Base-by-base conservation (phyloP, 2,797 vertebrate genomes). In the Numenius phaeopus region DNA sequence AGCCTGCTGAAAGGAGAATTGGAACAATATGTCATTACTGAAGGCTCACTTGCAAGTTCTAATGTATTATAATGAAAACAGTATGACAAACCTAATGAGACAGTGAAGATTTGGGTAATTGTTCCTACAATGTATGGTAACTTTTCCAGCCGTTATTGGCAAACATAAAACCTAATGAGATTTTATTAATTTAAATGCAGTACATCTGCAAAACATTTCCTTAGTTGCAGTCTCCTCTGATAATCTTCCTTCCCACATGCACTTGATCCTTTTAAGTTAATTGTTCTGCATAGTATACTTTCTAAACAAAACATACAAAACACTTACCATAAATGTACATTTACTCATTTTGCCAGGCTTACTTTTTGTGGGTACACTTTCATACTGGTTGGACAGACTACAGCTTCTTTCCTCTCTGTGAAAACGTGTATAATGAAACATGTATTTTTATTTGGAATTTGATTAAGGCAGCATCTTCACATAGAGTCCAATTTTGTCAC, bases 31-130 rank as follows among this genome's bases (percentile, higher is more conserved):
- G 99, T 99, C 98, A 98, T 99, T 98, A 98, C 97, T 98, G 98
- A 98, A 98, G 98, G 98, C 98, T 98, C 98, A 98, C 99, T 99
- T 99, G 99, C 98, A 99, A 99, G 98, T 99, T 98, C 98, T 98
- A 98, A 97, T 98, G 98, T 98, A 98, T 98, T 98, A 98, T 99
- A 99, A 99, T 99, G 98, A 99, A 99, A 99, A 99, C 99, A 99
- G 98, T 98, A 99, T 99, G 99, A 99, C 98, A 98, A 98, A 98
- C 97, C 98, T 98, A 98, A 99, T 99, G 98, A 98, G 98, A 98
- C 98, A 98, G 98, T 98, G 98, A 98, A 99, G 98, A 98, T 98
- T 98, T 96, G 98, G 98, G 98, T 98, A 98, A 97, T 98, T 96
- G 98, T 97, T 98, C 97, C 97, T 98, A 98, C 97, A 98, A 98